Conservation (phyloP, 2,888 invertebrate genomes). For the Magallana nippona region DNA sequence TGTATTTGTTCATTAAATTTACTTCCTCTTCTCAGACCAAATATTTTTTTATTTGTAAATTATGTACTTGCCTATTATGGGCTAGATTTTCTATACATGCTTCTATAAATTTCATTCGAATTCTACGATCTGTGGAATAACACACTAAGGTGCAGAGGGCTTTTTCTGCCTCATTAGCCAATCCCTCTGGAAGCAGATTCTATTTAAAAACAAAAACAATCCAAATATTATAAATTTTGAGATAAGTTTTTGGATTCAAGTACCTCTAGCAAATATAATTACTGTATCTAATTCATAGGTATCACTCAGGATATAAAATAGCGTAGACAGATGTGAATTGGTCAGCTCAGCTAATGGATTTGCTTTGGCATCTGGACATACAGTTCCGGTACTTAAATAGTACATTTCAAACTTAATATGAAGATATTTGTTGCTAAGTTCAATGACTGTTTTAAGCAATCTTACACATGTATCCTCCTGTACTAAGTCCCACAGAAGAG, state of each 20-base stretch:
- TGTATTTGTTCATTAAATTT: too few species aligned
- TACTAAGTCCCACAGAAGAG: slow-evolving; percentile 94
- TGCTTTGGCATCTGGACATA: too few species aligned
- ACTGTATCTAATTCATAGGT: too few species aligned
- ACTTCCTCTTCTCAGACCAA: too few species aligned
- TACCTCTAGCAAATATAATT: too few species aligned
- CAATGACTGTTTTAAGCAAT: not conserved
- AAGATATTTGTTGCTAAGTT: too few species aligned
- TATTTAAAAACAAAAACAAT: slow-evolving; percentile 74
- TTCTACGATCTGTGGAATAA: slow-evolving; percentile 92
- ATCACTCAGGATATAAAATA: too few species aligned
- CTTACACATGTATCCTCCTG: slow-evolving; percentile 84
- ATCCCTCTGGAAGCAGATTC: slow-evolving; percentile 92
- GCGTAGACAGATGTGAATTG: too few species aligned
- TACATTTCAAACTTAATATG: too few species aligned
- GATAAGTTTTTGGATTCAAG: not conserved
- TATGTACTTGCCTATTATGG: slow-evolving; percentile 85
- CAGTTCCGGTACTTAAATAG: too few species aligned
- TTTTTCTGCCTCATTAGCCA: slow-evolving; percentile 96
- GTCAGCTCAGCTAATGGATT: too few species aligned
- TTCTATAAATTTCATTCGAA: slow-evolving; percentile 96
- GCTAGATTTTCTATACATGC: slow-evolving; percentile 94
- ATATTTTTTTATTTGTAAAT: too few species aligned
- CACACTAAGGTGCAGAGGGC: slow-evolving; percentile 90
- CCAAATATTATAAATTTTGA: not conserved